These are phyloP conservation scores for Pogonocherus hispidulus DNA, from an alignment of 2,888 invertebrate genomes.

Conservation along the genomic window DNA sequence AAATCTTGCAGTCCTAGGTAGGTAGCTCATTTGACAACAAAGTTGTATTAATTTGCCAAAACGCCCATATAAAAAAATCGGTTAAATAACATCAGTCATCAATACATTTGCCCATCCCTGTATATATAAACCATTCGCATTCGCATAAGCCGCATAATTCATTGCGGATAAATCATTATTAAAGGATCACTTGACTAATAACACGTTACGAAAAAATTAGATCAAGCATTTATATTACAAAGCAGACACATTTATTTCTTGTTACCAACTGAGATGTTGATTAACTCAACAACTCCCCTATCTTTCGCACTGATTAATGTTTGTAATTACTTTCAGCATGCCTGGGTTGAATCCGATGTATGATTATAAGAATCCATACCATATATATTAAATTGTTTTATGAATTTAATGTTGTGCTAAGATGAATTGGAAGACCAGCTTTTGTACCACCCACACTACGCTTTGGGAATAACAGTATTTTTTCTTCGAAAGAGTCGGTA, in stretches of 20 bases:
- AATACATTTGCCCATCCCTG: too few species aligned
- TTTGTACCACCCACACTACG: conserved; percentile 2
- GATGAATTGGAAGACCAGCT: conserved; percentile 9
- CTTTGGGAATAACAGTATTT: not conserved
- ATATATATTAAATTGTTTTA: conserved; percentile 45
- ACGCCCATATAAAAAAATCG: too few species aligned
- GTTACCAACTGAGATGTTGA: conserved; percentile 53
- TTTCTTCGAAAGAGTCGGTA: not conserved
- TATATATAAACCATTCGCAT: too few species aligned
- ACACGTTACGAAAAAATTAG: not conserved
- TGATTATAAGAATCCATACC: conserved; percentile 47
- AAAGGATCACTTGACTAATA: not conserved
- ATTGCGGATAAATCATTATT: not conserved
- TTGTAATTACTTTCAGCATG: conserved; percentile 51
- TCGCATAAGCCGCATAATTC: too few species aligned
- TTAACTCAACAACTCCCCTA: conserved; percentile 54
- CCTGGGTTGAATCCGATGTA: conserved; percentile 47
- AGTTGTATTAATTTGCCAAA: too few species aligned
- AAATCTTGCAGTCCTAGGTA: too few species aligned
- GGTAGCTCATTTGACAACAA: too few species aligned
- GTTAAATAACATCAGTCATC: too few species aligned
- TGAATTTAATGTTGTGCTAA: conserved; percentile 26
- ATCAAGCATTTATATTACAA: conserved; percentile 34
- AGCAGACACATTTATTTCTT: conserved; percentile 48
- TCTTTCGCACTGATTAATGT: conserved; percentile 53